Evolutionary conservation across 2,113 vertebrate genomes (phyloP).

Genomic region (Pavo muticus): DNA sequence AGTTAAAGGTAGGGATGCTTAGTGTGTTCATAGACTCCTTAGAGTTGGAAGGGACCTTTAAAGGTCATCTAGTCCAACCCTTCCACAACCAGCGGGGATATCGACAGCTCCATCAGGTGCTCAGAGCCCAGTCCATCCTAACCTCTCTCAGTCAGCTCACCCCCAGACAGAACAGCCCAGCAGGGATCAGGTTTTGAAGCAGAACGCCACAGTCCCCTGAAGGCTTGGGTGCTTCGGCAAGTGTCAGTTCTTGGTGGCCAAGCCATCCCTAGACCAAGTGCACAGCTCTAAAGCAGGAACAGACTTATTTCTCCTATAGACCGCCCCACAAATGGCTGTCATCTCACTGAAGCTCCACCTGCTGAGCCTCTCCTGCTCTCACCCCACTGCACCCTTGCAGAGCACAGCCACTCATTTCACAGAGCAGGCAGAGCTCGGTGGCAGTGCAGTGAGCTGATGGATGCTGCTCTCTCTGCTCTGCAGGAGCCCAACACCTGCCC

Average conservation of each 20-base stretch:
- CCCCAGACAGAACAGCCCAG: background rate
- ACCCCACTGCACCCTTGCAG: background rate
- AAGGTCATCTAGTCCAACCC: no score
- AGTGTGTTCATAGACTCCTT: constrained; percentile 12
- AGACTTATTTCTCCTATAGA: background rate
- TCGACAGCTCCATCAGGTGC: no score
- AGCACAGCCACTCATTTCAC: background rate
- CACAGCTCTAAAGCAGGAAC: background rate
- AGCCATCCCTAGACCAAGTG: background rate
- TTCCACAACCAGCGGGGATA: no score
- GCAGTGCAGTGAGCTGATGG: background rate
- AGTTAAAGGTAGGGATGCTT: constrained; percentile 66
- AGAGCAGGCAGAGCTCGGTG: background rate
- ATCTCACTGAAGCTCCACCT: background rate
- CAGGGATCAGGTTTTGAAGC: background rate
- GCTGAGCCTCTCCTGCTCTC: background rate
- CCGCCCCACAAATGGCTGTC: background rate
- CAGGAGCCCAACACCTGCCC: background rate
- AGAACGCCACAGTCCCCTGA: background rate
- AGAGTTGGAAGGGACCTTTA: no score
- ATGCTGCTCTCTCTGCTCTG: background rate
- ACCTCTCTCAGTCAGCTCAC: background rate
- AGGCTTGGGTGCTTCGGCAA: background rate
- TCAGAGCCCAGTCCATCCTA: no score
- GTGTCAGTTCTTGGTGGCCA: background rate